Base-by-base conservation (phyloP, 2,113 vertebrate genomes). In the Crotophaga sulcirostris region DNA sequence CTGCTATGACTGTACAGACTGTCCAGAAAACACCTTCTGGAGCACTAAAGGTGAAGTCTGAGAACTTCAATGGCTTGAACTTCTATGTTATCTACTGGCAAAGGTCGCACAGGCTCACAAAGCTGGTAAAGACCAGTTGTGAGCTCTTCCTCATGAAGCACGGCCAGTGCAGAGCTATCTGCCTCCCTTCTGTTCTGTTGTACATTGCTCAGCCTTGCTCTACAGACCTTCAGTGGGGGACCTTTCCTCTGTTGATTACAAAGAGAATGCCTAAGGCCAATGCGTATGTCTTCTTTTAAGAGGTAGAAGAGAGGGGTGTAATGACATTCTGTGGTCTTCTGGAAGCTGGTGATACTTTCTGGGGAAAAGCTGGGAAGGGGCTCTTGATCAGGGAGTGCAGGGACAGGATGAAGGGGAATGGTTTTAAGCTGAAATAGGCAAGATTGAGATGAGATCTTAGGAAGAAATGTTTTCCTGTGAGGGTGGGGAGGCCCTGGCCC, bases 1-100 rank as follows among this genome's bases (percentile, higher is more conserved):
- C 96, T 99, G 99, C 93, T 99, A 98, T 2, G 98, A 99, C 95
- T 99, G 99, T 28, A 97, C 98, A 9, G 98, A 99, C 85, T 99
- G 99, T 45, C 86, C 94, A 74, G 95, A 96, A 1, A 99, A 99
- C 90, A 99, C 98, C 44, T 99, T 94, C 94, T 91, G n/a, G 84
- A 94, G 36, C 40, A 19, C 9, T 36, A 3, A 66, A 96, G 98
- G 97, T 98, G 90, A 96, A 91, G 9, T 8, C 34, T 70, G 75
- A 42, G 42, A 33, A n/a, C 20, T 8, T 9, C 4, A 16, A 7
- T 6, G 40, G 45, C 12, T 91, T 60, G 52, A 31, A 15, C 58
- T 59, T 10, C 5, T 26, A 8, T 20, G 1, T 29, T 33, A 0
- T 7, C 17, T 36, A 6, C 45, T 40, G 33, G 23, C 11, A 17